A percentile compares a stretch with the other conserved stretches of the same genome.
phyloP scores from a whole-genome alignment of 2,797 vertebrate species.

The Arnoldichthys spilopterus region DNA sequence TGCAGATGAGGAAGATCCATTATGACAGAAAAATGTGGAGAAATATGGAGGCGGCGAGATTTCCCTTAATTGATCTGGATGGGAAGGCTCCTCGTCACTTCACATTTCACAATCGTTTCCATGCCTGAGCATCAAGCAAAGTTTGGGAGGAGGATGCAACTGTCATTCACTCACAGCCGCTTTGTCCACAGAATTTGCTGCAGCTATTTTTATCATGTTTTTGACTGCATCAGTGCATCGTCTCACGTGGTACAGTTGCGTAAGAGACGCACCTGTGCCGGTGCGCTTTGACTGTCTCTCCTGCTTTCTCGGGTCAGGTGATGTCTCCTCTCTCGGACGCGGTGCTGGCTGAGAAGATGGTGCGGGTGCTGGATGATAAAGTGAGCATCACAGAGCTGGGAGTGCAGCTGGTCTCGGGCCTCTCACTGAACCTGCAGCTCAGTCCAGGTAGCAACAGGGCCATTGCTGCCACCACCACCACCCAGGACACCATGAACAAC shows the following conservation, averaged over 20 bases:
- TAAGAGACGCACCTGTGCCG: constrained; percentile 15
- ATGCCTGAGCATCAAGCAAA: constrained; percentile 56
- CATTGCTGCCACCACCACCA: constrained; percentile 75
- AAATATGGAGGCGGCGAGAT: constrained; percentile 61
- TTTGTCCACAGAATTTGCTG: not conserved
- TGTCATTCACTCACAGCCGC: constrained; percentile 29
- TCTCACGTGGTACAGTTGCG: not conserved
- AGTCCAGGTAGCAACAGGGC: constrained; percentile 71
- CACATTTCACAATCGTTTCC: constrained; percentile 69
- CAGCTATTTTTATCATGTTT: constrained; percentile 31
- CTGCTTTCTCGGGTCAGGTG: constrained; percentile 68
- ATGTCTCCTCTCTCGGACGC: constrained; percentile 85
- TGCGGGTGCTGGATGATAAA: constrained; percentile 85
- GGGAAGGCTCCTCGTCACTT: constrained; percentile 68
- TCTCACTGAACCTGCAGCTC: constrained; percentile 80
- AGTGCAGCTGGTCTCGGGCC: constrained; percentile 83
- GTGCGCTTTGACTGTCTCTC: constrained; percentile 6
- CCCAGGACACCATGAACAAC: constrained; percentile 79
- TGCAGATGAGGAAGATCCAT: constrained; percentile 74
- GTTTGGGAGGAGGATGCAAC: constrained; percentile 48
- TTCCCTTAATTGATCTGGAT: constrained; percentile 71
- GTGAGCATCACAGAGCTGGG: constrained; percentile 83
- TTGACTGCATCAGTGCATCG: not conserved
- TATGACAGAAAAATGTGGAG: constrained; percentile 69
- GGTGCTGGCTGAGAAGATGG: constrained; percentile 85